Evolutionary conservation across 2,888 invertebrate species (phyloP).

Genomic region (Tiliacea aurago): DNA sequence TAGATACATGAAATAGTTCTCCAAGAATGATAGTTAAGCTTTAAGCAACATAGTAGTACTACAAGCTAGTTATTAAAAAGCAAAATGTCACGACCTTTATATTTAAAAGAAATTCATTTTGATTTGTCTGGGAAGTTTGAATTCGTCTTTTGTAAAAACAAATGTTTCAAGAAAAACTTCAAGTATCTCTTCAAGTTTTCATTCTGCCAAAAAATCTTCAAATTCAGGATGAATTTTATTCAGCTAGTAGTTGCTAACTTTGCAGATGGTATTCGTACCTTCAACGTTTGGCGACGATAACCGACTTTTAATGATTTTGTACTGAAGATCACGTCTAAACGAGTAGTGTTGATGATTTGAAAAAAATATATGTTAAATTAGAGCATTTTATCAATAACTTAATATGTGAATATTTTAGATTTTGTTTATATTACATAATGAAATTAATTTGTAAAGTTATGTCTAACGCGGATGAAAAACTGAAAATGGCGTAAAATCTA

Average conservation of each 20-base stretch:
- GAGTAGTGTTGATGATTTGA: too few species aligned
- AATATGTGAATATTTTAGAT: too few species aligned
- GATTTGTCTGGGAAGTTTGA: background rate
- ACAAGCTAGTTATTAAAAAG: background rate
- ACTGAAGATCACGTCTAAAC: too few species aligned
- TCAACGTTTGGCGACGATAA: background rate
- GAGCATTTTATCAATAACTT: too few species aligned
- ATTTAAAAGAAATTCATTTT: background rate
- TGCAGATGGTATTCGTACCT: background rate
- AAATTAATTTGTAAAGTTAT: too few species aligned
- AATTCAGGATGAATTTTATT: background rate
- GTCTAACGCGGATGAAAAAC: too few species aligned
- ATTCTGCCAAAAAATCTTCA: background rate
- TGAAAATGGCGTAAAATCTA: too few species aligned
- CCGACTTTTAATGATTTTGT: too few species aligned
- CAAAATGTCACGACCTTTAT: background rate
- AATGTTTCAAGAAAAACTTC: background rate
- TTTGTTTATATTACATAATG: too few species aligned
- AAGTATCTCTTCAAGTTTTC: background rate
- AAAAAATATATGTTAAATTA: too few species aligned
- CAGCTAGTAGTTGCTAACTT: conserved; percentile 9
- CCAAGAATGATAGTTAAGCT: background rate
- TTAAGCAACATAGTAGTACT: background rate
- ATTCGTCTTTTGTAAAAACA: background rate
- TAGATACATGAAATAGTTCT: background rate